Conservation (phyloP, 2,797 vertebrate species). For the Sebastes steindachneri region DNA sequence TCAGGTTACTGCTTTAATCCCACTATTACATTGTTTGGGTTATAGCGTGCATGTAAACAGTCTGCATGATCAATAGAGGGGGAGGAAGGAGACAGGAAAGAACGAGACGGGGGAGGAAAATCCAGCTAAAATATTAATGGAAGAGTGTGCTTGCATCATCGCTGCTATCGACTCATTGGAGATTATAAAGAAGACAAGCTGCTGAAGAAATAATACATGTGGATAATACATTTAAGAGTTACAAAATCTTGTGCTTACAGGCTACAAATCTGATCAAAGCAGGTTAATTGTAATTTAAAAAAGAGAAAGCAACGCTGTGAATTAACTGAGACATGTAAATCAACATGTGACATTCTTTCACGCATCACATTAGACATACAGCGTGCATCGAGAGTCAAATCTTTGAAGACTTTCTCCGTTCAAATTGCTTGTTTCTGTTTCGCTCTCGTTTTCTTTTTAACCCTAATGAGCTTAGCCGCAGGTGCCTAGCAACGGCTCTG, state of each 20-base stretch:
- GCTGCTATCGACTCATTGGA: neutral
- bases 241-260: neutral
- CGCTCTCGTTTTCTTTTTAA: constrained; percentile 57
- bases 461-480: constrained; percentile 72
- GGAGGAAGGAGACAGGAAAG: neutral
- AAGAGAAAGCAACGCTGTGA: neutral
- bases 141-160: neutral
- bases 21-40: constrained; percentile 38
- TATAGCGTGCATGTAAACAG: constrained; percentile 24
- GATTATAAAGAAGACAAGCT: constrained; percentile 12
- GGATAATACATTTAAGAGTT: neutral
- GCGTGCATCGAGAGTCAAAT: neutral
- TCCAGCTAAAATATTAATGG: constrained; percentile 25
- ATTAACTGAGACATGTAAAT: neutral
- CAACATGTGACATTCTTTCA: neutral
- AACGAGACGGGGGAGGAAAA: neutral
- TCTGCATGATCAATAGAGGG: constrained; percentile 1
- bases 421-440: constrained; percentile 41
- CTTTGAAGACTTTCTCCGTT: constrained; percentile 10
- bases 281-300: neutral
- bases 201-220: neutral
- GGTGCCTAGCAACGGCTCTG: constrained; percentile 75
- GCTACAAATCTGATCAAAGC: constrained; percentile 15
- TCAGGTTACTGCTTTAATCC: constrained; percentile 55
- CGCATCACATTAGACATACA: neutral